Conservation (phyloP, 2,797 vertebrate genomes). For the Muscicapa comitata region DNA sequence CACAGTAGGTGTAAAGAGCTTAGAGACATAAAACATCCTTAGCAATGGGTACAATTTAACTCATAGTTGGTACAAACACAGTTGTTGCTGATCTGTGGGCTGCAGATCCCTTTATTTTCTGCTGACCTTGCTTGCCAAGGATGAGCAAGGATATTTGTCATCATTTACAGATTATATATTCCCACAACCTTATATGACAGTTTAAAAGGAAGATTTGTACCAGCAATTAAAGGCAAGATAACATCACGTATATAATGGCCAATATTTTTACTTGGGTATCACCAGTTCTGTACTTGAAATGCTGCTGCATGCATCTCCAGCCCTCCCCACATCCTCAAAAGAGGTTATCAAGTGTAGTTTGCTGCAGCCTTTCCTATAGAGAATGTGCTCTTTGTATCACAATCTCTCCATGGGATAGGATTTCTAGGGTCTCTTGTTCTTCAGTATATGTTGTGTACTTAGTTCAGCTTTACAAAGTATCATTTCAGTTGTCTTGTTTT, state of each 20-base stretch:
- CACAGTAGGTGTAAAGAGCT: background rate
- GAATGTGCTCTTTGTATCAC: background rate
- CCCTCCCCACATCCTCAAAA: background rate
- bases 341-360: background rate
- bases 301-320: background rate
- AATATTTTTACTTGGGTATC: background rate
- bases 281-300: background rate
- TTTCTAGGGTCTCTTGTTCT: background rate
- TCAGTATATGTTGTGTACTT: background rate
- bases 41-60: background rate
- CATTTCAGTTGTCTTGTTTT: background rate
- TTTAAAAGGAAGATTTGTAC: background rate
- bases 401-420: background rate
- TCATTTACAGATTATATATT: background rate
- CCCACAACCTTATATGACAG: background rate
- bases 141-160: background rate
- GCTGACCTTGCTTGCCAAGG: background rate
- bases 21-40: background rate
- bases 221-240: background rate
- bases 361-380: background rate
- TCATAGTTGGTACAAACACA: background rate
- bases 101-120: background rate
- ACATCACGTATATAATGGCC: background rate
- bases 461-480: background rate
- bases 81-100: background rate